Percentiles rank a stretch among this genome's conserved stretches.
Conservation (phyloP, 2,113 vertebrate genomes). For the Entosphenus tridentatus region DNA sequence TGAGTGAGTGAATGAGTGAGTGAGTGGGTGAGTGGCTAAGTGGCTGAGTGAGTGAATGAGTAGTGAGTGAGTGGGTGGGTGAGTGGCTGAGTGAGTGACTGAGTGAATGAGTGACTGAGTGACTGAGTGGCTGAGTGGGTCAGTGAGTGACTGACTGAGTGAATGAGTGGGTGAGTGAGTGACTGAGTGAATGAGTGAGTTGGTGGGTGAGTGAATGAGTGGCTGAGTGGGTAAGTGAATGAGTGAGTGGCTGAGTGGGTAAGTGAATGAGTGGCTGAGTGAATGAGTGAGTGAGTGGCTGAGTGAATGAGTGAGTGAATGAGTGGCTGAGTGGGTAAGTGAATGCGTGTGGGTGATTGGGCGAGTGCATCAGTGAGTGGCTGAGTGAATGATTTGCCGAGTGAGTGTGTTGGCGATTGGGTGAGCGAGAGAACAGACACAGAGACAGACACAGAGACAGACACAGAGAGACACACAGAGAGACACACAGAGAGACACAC, state of each 20-base stretch:
- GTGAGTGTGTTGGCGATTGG: background rate
- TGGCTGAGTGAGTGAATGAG: no score
- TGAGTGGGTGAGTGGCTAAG: no score
- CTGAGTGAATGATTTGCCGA: background rate
- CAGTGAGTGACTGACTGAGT: no score
- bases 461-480: background rate
- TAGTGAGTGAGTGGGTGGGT: no score
- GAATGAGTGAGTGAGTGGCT: background rate
- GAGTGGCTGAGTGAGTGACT: no score
- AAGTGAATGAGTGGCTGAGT: background rate
- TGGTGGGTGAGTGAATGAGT: background rate
- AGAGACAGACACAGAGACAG: background rate
- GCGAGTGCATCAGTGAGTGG: no score
- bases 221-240: no score
- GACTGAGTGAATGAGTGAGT: background rate
- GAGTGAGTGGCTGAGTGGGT: background rate
- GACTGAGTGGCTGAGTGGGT: no score
- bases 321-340: background rate
- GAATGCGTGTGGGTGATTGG: background rate
- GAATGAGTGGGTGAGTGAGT: background rate
- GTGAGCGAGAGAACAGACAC: slow-evolving; percentile 1
- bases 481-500: background rate
- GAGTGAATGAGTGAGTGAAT: background rate
- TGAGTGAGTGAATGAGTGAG: no score
- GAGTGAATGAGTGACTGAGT: no score